A percentile compares a stretch with the other conserved stretches of the same genome.
phyloP scores from a whole-genome alignment of 2,113 vertebrate genomes.

The Artemisiospiza belli region DNA sequence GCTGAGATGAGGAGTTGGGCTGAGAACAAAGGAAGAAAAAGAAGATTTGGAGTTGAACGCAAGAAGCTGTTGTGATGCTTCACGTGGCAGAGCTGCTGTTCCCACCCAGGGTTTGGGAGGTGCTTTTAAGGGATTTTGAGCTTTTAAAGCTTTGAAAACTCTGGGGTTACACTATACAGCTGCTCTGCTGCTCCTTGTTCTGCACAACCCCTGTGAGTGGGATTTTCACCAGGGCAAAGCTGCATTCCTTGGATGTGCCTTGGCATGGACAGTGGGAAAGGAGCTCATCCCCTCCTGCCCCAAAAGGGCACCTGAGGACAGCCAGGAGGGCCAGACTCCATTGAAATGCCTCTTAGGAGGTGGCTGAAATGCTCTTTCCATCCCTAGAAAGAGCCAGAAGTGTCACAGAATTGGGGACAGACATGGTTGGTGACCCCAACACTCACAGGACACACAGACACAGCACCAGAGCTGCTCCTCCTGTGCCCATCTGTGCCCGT shows the following conservation, averaged over 20 bases:
- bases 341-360: neutral
- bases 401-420: neutral
- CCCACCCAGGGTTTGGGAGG: neutral
- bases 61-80: neutral
- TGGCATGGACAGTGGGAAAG: fast-evolving
- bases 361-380: neutral
- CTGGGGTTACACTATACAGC: fast-evolving
- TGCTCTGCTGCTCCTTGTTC: neutral
- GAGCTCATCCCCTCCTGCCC: neutral
- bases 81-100: neutral
- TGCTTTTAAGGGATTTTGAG: neutral
- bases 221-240: neutral
- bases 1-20: constrained; percentile 88
- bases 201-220: neutral
- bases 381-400: neutral
- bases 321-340: constrained; percentile 22
- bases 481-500: constrained; percentile 53
- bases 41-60: neutral
- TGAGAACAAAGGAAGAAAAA: constrained; percentile 14
- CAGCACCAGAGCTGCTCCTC: neutral
- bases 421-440: neutral
- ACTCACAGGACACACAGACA: neutral
- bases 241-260: neutral
- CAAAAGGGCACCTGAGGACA: constrained; percentile 3
- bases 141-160: neutral